phyloP scores from a whole-genome alignment of 2,113 vertebrate species.

The Cyphomyrus plagiostoma region DNA sequence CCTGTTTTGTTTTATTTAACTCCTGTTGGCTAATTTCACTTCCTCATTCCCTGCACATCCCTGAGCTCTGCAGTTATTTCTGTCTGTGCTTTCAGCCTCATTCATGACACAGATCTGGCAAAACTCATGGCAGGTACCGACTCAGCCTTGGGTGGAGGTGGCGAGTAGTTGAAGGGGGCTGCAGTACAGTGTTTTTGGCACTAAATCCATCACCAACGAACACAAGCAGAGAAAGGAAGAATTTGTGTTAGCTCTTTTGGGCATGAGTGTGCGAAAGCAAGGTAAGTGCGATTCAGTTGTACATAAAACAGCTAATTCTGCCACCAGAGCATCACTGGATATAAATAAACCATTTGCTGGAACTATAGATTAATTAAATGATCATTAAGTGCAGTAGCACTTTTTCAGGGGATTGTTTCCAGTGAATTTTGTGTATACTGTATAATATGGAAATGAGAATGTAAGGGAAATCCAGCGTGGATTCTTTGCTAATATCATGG shows the following conservation, averaged over 20 bases:
- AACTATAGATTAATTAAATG: not conserved
- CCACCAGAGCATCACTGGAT: not conserved
- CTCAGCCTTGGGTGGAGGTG: not conserved
- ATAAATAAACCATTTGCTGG: not conserved
- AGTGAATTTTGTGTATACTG: not conserved
- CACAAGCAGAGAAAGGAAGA: not conserved
- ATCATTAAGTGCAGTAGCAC: not conserved
- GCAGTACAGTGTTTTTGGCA: not conserved
- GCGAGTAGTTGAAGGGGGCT: not conserved
- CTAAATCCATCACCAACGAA: not conserved
- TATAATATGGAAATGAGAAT: not conserved
- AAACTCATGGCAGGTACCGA: not conserved
- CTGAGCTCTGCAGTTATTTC: not conserved
- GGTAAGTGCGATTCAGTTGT: not conserved
- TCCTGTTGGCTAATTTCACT: not conserved
- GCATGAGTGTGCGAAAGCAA: not conserved
- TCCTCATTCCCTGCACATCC: not conserved
- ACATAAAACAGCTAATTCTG: not conserved
- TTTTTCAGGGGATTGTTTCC: not conserved
- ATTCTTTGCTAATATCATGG: constrained; percentile 6
- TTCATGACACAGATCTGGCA: constrained; percentile 1
- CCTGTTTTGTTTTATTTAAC: not conserved
- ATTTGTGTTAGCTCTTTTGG: not conserved
- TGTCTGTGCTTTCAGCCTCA: not conserved
- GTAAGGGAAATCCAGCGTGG: not conserved